Evolutionary conservation across 2,888 invertebrate species (phyloP), one percentile per base, ranked within the genome.

Genomic region (Morpho helenor): DNA sequence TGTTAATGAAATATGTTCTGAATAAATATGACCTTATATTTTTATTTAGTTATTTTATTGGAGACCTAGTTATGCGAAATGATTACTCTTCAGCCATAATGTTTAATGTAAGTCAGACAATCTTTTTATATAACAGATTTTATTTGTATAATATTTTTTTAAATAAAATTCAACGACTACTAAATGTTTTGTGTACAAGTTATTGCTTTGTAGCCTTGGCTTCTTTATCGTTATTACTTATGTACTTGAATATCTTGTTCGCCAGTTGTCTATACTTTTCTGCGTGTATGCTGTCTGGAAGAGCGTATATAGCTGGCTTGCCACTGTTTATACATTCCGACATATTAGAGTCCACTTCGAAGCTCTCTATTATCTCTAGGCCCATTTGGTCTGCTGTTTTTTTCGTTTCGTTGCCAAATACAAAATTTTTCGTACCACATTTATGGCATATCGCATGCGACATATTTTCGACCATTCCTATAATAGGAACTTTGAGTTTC

Each of bases 401-500:
- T 49, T 91, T 79, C 0, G 94, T 95, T 41, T 93, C 93, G 60
- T 92, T 88, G 2, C 95, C 96, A 79, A 96, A 97, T 42, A 98
- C 87, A 64, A 92, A 91, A 62, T 96, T 93, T 60, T 92, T 89
- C n/a, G 92, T 90, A 22, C 93, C 92, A 78, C 98, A 98, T 39
- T 95, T 93, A 0, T 94, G 92, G 77, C 98, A 98, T 49, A 92
- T 87, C 0, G 95, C 93, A 58, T 93, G 92, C 4, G 95, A 94
- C 98, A 98, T 98, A 81, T 98, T 98, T 77, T 97, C 96, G 0
- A 97, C 94, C 61, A 98, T 79, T n/a, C 98, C 98, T 50, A 96
- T 91, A 46, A 98, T 92, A 0, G 97, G 96, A 7, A 97, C 93
- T 63, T 94, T 92, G 2, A 98, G 90, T 77, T 95, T 97, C 62